Evolutionary conservation across 2,113 vertebrate species (phyloP), one percentile per base, ranked within the genome.

Genomic region (Odocoileus hemionus): DNA sequence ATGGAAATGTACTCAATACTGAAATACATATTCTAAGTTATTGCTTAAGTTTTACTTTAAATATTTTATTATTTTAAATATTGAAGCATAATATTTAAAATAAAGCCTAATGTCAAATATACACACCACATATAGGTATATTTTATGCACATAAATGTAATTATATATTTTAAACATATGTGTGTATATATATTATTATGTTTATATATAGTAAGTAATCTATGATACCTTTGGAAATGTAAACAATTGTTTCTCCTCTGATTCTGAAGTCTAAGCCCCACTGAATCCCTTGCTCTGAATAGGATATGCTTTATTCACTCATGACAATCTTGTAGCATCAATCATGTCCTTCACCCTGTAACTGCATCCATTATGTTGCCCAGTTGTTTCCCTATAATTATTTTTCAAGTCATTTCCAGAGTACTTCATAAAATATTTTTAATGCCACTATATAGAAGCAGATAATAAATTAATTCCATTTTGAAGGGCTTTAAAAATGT

Each of bases 371-470:
- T 98, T 97, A 94, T 58, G 58, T 92, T 0, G 0, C 79, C 67
- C 61, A 58, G 57, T 52, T 36, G 30, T 96, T 86, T 92, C 85
- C 67, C 43, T 61, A 13, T 96, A 95, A 98, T 98, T 98, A 98
- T 96, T 97, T 98, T 96, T 97, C 91, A 85, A 90, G 96, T 97
- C 36, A 86, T 95, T 98, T 97, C 85, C 87, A 96, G 91, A 96
- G 50, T 89, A 96, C n/a, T 92, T 96, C 25, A 23, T 80, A 93
- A 98, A 97, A 91, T 64, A 28, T 78, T 98, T 98, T 91, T 97
- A 98, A 97, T 87, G 52, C 15, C 50, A 16, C 61, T 91, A 3
- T 67, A 39, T 47, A 16, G 55, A 89, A 98, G 88, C 1, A 97
- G 96, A 67, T 26, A 86, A 52, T 28, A 91, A 92, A 98, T 86